Evolutionary conservation across 2,797 vertebrate species (phyloP).

Genomic region (Eulemur rubriventer): DNA sequence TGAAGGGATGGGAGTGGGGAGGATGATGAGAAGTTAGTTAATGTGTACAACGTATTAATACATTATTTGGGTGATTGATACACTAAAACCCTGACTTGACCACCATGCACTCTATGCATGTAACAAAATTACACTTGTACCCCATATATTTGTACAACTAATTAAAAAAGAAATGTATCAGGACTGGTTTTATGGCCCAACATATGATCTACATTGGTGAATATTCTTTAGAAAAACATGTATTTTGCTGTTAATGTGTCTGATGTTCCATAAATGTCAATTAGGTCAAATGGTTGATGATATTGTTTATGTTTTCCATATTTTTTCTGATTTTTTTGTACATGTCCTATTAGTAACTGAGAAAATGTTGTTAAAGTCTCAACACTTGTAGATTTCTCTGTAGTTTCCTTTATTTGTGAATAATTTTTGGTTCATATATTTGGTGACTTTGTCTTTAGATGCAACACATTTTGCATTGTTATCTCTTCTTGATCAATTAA

Average conservation of each 20-base stretch:
- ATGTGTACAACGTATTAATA: too few relatives aligned
- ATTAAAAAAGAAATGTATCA: neutral
- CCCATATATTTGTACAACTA: too few relatives aligned
- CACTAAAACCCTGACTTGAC: too few relatives aligned
- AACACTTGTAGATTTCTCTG: neutral
- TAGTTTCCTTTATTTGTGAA: neutral
- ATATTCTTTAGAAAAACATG: neutral
- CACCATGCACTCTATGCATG: too few relatives aligned
- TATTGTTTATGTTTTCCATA: neutral
- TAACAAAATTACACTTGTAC: too few relatives aligned
- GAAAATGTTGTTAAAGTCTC: neutral
- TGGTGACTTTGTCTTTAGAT: neutral
- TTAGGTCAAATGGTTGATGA: neutral
- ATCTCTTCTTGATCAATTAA: neutral
- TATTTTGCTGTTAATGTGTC: neutral
- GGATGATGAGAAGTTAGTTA: too few relatives aligned
- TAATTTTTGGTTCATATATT: constrained; percentile 10
- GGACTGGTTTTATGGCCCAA: neutral
- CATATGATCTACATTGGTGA: neutral
- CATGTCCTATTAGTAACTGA: neutral
- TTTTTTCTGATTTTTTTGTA: neutral
- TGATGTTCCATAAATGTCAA: neutral
- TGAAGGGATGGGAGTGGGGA: too few relatives aligned
- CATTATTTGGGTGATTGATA: too few relatives aligned
- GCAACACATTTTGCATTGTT: neutral